Evolutionary conservation across 2,113 vertebrate genomes (phyloP), one percentile per base, ranked within the genome.

Genomic region (Cisticola juncidis): DNA sequence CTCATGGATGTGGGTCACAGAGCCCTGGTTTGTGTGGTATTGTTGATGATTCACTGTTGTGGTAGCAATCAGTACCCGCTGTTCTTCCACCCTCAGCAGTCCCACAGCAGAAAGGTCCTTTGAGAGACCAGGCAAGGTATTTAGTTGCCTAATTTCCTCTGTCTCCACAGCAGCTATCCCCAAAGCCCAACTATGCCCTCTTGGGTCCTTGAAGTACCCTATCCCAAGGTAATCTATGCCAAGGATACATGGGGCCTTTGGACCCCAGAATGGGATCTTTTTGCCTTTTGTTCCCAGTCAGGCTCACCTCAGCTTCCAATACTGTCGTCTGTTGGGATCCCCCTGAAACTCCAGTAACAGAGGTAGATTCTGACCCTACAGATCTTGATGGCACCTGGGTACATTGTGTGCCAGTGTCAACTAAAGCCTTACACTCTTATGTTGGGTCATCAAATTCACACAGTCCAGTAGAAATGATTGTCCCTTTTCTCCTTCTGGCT

Each of bases 1-100:
- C 28, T 57, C 22, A 47, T 16, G 42, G 17, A 38, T 38, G 26
- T 4, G 13, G 10, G 6, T 47, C 42, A 47, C 1, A 0, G 17
- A 22, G 28, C 13, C 14, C 5, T 1, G 0, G 28, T 12, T 68
- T 11, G 11, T 48, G 28, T 1, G 0, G 23, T 40, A 28, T 14
- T 80, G n/a, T 5, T 18, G 21, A 12, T 19, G 21, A 20, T 40
- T 51, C 2, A 4, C 14, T n/a, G 35, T 5, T 58, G 35, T 26
- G 28, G 22, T 6, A 14, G 22, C 17, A 28, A 57, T 40, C 3
- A 0, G 23, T 68, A 38, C n/a, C n/a, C 33, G 23, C 36, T 56
- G 12, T 11, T 40, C 42, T 58, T 69, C 2, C 0, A 47, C 22
- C 3, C 2, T 26, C 28, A 28, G 3, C 24, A 60, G 29, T 29